Evolutionary conservation across 1,140 invertebrate species (phyloP).

Genomic region (Holotrichia oblita): DNA sequence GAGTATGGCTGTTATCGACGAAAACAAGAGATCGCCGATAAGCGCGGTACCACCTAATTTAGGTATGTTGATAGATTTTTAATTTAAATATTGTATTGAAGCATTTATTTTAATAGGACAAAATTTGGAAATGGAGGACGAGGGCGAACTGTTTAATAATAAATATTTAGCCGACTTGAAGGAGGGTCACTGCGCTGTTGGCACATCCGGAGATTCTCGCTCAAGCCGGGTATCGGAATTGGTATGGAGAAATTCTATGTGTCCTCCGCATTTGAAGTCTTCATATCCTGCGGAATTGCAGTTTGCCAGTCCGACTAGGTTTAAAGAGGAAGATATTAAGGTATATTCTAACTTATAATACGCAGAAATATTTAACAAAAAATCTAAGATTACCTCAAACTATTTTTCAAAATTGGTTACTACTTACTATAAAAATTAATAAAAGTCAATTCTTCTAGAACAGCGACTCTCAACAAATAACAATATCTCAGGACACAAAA

Average conservation of each 20-base stretch:
- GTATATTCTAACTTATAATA: constrained; percentile 62
- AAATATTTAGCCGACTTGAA: constrained; percentile 76
- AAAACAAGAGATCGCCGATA: constrained; percentile 49
- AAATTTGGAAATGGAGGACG: constrained; percentile 79
- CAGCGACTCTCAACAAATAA: no score
- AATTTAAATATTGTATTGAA: not conserved
- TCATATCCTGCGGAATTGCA: constrained; percentile 90
- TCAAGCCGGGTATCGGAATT: constrained; percentile 73
- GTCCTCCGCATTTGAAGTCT: constrained; percentile 87
- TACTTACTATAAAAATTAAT: no score
- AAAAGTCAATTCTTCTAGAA: no score
- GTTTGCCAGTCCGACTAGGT: constrained; percentile 64
- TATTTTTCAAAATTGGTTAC: no score
- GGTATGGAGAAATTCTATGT: constrained; percentile 84
- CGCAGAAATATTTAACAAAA: not conserved
- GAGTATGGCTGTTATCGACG: constrained; percentile 39
- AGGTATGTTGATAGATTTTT: constrained; percentile 43
- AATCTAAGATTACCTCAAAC: no score
- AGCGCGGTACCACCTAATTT: constrained; percentile 45
- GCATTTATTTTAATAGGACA: constrained; percentile 50
- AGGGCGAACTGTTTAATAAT: constrained; percentile 83
- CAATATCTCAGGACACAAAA: no score
- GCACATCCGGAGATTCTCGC: constrained; percentile 54
- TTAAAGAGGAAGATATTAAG: constrained; percentile 80
- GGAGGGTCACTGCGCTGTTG: constrained; percentile 57